Percentiles rank a stretch among this genome's conserved stretches.
Evolutionary conservation across 2,888 invertebrate genomes (phyloP).

Genomic region (Isoperla grammatica): DNA sequence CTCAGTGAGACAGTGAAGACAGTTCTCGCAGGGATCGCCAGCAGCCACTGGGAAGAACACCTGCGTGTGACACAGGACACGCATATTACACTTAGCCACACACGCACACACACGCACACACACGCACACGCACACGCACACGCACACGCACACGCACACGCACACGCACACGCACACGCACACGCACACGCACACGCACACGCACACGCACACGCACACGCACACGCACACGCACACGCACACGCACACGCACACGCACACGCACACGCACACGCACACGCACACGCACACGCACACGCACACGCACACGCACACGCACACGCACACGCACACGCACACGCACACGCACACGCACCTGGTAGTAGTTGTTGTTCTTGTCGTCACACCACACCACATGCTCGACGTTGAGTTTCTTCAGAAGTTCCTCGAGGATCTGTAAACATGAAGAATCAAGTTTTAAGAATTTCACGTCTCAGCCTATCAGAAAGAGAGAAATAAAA

Average conservation of each 20-base stretch:
- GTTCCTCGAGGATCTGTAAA: constrained; percentile 58
- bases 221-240: background rate
- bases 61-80: constrained; percentile 31
- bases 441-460: background rate
- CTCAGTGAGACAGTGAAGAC: constrained; percentile 66
- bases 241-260: background rate
- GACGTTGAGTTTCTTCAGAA: constrained; percentile 58
- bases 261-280: background rate
- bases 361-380: constrained; percentile 61
- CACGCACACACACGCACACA: background rate
- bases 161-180: constrained; percentile 35
- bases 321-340: background rate
- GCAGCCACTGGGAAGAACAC: constrained; percentile 60
- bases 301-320: background rate
- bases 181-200: constrained; percentile 35
- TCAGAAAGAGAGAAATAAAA: too few species aligned
- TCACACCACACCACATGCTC: constrained; percentile 66
- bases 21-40: constrained; percentile 66
- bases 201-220: constrained; percentile 40
- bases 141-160: constrained; percentile 41
- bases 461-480: too few species aligned
- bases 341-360: constrained; percentile 49
- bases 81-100: background rate
- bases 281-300: background rate
- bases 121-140: constrained; percentile 41